Evolutionary conservation across 1,140 invertebrate genomes (phyloP), one percentile per base, ranked within the genome.

Genomic region (Heliconius himera): DNA sequence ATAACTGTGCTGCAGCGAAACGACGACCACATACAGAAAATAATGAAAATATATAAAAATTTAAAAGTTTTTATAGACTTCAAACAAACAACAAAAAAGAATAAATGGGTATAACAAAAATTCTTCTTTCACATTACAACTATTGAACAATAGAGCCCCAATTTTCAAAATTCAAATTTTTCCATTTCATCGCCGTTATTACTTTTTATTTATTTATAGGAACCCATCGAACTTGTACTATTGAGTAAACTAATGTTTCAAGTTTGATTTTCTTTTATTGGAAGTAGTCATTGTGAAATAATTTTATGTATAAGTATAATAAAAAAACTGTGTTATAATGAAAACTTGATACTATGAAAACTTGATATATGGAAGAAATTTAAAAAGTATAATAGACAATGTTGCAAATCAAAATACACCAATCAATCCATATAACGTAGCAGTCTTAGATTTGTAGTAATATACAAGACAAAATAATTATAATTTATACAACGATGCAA

Each of bases 181-280:
- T 66, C 56, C 56, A 29, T 29, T 66, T 66, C 11, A 66, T 66
- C 3, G 56, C 13, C 56, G 56, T 66, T 26, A 66, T 66, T 66
- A 66, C 22, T 66, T 66, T 66, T 66, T 66, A 26, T 66, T 56
- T 56, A 56, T 56, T 56, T 56, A 56, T n/a, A 56, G 54, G 56
- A 26, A 22, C 56, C 56, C 56, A 60, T 26, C 22, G 26, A 60
- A 60, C 8, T 60, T 60, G 8, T 60, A 26, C 13, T 60, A 60
- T 60, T 60, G 56, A 60, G 22, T 60, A 13, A 60, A n/a, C n/a
- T n/a, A n/a, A n/a, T n/a, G n/a, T n/a, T 26, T 60, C 22, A 26
- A 60, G n/a, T 26, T 60, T 29, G 56, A 60, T 60, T 60, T 60
- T 60, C n/a, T 60, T 29, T 56, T 56, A 56, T 56, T 56, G 54